Base-by-base conservation (phyloP, 2,113 vertebrate genomes). In the Oryzias celebensis region DNA sequence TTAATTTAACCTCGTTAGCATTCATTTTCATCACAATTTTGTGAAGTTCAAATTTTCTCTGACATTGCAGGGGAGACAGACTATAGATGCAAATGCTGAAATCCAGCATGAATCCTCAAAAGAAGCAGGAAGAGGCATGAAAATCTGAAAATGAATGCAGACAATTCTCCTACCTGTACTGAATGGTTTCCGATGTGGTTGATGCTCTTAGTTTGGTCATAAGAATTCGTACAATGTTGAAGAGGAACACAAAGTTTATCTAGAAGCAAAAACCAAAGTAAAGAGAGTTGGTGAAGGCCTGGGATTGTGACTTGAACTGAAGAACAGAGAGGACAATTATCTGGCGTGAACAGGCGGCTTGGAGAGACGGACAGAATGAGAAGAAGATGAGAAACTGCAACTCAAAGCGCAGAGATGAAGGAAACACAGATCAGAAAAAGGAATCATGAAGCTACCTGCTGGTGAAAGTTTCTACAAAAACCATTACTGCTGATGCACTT, bases 241-340 rank as follows among this genome's bases (percentile, higher is more conserved):
- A 99, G 5, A 99, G 94, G 87, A 99, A 99, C 73, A 99, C 91
- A 88, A 99, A 99, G 81, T 99, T 99, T 75, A 98, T 96, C 97
- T 99, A 78, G n/a, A 84, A 86, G 57, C 69, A 51, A 58, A 69
- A 52, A 18, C 63, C 36, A 16, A 62, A 20, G 46, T 48, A 22
- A 45, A 43, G 59, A 67, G 52, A 66, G 41, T 45, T 47, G 49
- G 31, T 8, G 31, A 36, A 53, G 42, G 17, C 18, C 10, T 16
- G 43, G 5, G 44, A 23, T 65, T 52, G 50, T 22, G n/a, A 14
- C 26, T 31, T 46, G 7, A 24, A 13, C 7, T 62, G 53, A 44
- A 52, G 62, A 6, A 62, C 49, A 58, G 6, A 14, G 3, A 58
- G 16, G 45, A 17, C 13, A 55, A 58, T 61, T 59, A 79, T 46